Evolutionary conservation across 2,113 vertebrate species (phyloP), one percentile per base, ranked within the genome.

Genomic region (Tretioscincus oriximinensis): DNA sequence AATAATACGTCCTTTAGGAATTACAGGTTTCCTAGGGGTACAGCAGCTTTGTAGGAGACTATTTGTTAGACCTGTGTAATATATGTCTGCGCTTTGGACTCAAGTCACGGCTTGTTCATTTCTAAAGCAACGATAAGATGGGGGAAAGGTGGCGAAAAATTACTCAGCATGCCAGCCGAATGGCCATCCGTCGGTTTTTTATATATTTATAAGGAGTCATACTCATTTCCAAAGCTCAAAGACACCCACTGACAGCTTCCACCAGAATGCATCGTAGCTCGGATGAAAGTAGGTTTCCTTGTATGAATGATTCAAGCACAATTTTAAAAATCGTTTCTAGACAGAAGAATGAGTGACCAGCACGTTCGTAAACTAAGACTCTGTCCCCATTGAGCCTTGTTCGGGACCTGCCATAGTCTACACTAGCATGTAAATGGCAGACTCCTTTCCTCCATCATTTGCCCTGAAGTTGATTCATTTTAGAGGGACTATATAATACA

Each of bases 391-490:
- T 41, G 35, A 41, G 35, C 35, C 35, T 41, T 41, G 35, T 41
- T 41, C 5, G 35, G 35, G 35, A 5, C 35, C 35, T 41, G 35
- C 5, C 35, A 41, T 41, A 41, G 35, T 41, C 35, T 41, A 5
- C 35, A 41, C 35, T 41, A 41, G 35, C 35, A 41, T 41, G 35
- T 41, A 41, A 5, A 41, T 41, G 35, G 35, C 35, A 41, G 35
- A 41, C 35, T 41, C 35, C 35, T 45, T 61, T 58, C 22, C 22
- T 71, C 31, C 67, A 70, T 49, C 26, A 47, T 60, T 70, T 79
- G 11, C 26, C 31, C 9, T 45, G 54, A 79, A 71, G 54, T 79
- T 71, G 61, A 79, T 79, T 79, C 47, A 79, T 63, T 26, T 61
- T 47, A 71, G 31, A 54, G 47, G 54, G 22, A 45, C 11, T 54